phyloP scores from a whole-genome alignment of 1,140 invertebrate genomes.

The Drosophila chauvacae region DNA sequence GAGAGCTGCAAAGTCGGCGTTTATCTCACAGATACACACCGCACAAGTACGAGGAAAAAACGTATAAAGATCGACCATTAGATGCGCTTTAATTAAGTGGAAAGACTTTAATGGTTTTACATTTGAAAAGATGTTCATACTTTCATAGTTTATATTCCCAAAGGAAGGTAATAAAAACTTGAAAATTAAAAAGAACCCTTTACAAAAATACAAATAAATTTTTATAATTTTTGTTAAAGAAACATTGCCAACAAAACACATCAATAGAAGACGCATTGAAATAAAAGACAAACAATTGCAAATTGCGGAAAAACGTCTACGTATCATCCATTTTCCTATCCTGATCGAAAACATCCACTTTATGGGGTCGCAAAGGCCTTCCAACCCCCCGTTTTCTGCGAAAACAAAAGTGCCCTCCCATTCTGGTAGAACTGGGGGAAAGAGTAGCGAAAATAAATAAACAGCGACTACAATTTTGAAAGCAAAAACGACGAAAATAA shows the following conservation, averaged over 20 bases:
- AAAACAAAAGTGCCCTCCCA: slow-evolving; percentile 11
- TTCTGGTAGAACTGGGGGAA: slow-evolving; percentile 23
- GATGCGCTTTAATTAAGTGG: slow-evolving; percentile 30
- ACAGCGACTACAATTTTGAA: slow-evolving; percentile 65
- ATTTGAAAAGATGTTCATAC: neutral
- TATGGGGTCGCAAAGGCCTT: neutral
- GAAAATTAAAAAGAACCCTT: neutral
- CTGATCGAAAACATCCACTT: slow-evolving; percentile 7
- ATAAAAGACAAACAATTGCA: slow-evolving; percentile 9
- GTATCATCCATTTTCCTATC: slow-evolving; percentile 7
- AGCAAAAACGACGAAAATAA: slow-evolving; percentile 73
- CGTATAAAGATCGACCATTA: slow-evolving; percentile 26
- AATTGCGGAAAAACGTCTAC: neutral
- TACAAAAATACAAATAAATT: neutral
- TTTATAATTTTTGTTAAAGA: neutral
- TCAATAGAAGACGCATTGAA: neutral
- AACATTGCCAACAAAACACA: neutral
- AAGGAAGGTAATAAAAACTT: too few species aligned
- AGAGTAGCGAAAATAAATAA: slow-evolving; percentile 53
- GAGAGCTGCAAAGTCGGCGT: slow-evolving; percentile 43
- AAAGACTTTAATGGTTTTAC: neutral
- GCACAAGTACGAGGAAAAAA: neutral
- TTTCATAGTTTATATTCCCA: too few species aligned
- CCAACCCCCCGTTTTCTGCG: neutral
- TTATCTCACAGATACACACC: slow-evolving; percentile 69